Evolutionary conservation across 2,797 vertebrate species (phyloP).

Genomic region (Helarctos malayanus): DNA sequence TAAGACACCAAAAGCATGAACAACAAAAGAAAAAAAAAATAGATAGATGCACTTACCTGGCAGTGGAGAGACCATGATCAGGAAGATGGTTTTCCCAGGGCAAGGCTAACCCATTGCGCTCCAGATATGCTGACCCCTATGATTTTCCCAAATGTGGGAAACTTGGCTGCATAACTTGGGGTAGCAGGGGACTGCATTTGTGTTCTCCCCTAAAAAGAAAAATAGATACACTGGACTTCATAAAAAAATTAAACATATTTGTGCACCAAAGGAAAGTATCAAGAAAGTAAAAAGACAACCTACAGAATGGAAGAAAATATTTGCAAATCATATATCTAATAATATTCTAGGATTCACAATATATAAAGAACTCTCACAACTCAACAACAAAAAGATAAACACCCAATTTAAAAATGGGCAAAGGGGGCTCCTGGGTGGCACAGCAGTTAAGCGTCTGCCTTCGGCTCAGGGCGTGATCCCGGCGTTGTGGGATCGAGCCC

Average conservation of each 20-base stretch:
- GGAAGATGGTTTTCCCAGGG: neutral
- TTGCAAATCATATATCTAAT: neutral
- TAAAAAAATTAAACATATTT: conserved; percentile 4
- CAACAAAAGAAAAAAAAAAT: neutral
- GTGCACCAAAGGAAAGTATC: neutral
- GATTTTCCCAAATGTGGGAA: neutral
- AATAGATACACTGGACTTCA: neutral
- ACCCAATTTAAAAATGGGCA: neutral
- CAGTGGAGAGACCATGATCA: neutral
- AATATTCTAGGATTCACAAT: neutral
- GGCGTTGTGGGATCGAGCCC: no score
- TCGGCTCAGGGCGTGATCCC: no score
- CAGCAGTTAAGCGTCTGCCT: no score
- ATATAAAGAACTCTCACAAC: neutral
- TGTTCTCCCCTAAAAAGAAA: neutral
- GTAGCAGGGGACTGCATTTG: neutral
- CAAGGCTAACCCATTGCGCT: neutral
- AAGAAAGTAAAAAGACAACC: neutral
- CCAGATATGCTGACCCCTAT: neutral
- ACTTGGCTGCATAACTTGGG: neutral
- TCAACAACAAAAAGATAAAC: neutral
- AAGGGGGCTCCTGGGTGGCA: neutral
- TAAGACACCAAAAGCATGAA: neutral
- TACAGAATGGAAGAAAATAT: neutral
- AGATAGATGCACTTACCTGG: neutral